Base-by-base conservation (phyloP, 2,113 vertebrate genomes). In the Meleagris gallopavo region DNA sequence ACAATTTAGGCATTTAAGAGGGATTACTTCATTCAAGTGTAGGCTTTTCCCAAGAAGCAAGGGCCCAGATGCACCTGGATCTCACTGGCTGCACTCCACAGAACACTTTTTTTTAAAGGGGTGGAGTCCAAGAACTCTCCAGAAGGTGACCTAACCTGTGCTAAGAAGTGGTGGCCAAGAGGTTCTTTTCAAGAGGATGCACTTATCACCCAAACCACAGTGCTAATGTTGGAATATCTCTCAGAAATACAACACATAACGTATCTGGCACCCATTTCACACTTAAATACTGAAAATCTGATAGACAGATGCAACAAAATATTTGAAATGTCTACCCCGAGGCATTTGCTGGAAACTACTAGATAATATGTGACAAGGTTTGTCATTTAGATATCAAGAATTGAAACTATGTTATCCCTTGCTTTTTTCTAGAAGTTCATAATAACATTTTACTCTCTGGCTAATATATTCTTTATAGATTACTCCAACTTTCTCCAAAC, bases 301-400 rank as follows among this genome's bases (percentile, higher is more conserved):
- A 64, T 9, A 40, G 18, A n/a, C 2, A 67, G 38, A 79, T 65
- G 21, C 2, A 67, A 46, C 2, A 22, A 82, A 55, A n/a, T 36
- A 62, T 29, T 75, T 89, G 29, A 54, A 77, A 5, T 34, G 32
- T 60, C 34, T 55, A 24, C 64, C 8, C 40, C 16, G 65, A 72
- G 19, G 13, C 54, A 65, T 57, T 88, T 86, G 79, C 66, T 58
- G 72, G 71, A 83, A 94, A 64, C 52, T 15, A n/a, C 12, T 13
- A 55, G 38, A 64, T 16, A 66, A 66, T 66, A 54, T 57, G 73
- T 16, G 41, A 38, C 3, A 65, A 8, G 21, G 11, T 54, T 75
- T 67, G 14, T 57, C 61, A 62, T 70, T 34, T 54, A 74, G 40
- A 54, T 38, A 74, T 1, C 14, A 73, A 58, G 50, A 72, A 67